A percentile compares a stretch with the other conserved stretches of the same genome.
Evolutionary conservation across 2,888 invertebrate species (phyloP).

Genomic region (Lordiphosa andalusiaca): DNA sequence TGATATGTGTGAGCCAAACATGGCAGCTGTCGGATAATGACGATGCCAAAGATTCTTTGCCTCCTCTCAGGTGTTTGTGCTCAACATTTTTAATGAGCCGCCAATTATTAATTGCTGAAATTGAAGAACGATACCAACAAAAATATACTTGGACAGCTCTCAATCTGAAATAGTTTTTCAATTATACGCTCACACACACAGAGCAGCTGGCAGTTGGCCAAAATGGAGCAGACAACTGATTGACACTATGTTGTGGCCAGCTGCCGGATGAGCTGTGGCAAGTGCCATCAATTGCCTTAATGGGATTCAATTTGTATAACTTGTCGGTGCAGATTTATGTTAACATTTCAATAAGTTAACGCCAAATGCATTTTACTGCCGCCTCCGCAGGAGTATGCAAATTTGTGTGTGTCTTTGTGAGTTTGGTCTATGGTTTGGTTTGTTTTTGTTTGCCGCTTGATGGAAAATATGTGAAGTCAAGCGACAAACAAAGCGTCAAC

Average conservation of each 20-base stretch:
- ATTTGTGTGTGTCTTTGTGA: slow-evolving; percentile 22
- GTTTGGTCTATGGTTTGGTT: slow-evolving; percentile 7
- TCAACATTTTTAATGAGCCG: slow-evolving; percentile 21
- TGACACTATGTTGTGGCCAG: slow-evolving; percentile 60
- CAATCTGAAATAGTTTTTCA: slow-evolving; percentile 29
- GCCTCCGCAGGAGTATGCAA: not conserved
- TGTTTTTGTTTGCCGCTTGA: slow-evolving; percentile 23
- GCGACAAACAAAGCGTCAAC: slow-evolving; percentile 10
- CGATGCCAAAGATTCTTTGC: not conserved
- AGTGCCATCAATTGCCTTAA: slow-evolving; percentile 9
- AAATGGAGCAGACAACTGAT: slow-evolving; percentile 39
- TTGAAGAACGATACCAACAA: slow-evolving; percentile 12
- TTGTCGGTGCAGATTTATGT: too few relatives aligned
- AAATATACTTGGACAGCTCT: slow-evolving; percentile 9
- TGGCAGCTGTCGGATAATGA: slow-evolving; percentile 37
- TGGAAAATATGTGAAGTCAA: slow-evolving; percentile 25
- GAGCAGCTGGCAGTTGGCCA: not conserved
- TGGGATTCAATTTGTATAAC: too few relatives aligned
- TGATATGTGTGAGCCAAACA: slow-evolving; percentile 48
- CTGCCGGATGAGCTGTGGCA: slow-evolving; percentile 45
- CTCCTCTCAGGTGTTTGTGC: slow-evolving; percentile 30
- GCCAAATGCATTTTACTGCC: not conserved
- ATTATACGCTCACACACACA: slow-evolving; percentile 38
- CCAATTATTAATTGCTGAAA: slow-evolving; percentile 5
- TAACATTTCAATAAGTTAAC: not conserved